Evolutionary conservation across 2,888 invertebrate species (phyloP), one percentile per base, ranked within the genome.

Genomic region (Lasioglossum pauxillum): DNA sequence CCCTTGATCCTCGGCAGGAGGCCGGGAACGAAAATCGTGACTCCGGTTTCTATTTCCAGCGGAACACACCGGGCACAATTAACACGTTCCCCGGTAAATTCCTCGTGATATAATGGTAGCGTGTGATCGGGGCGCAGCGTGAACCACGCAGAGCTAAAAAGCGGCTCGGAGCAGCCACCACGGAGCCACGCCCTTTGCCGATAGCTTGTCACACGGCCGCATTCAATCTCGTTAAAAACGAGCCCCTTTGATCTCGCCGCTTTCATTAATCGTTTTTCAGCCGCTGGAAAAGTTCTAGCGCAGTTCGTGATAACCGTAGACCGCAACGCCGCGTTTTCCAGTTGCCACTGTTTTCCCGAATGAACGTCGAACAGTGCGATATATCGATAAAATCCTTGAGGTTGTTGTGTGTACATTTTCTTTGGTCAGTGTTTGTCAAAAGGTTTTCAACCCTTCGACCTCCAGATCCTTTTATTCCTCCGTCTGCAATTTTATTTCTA

Each of bases 151-250:
- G 41, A 41, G 57, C 35, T 49, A 78, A 78, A 67, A 53, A 41
- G 7, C 67, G 16, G 49, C 53, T 49, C 19, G 14, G 19, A 44
- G 46, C 64, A 44, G 46, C 64, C 16, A 31, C 64, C 77, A 38
- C 67, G 27, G 80, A 27, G 77, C 81, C 77, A 82, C 81, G 81
- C 81, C 81, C 81, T 82, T 71, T 16, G 76, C 27, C 69, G 41
- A 23, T 35, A 57, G 27, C 46, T 46, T 71, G 60, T 77, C 77
- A 67, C n/a, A 12, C 64, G 35, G 7, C 5, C 27, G 38, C n/a
- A 38, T 27, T 64, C 64, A 60, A 77, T 73, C 46, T 41, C 57
- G 35, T 76, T 64, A 27, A 19, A 72, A 41, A 38, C 19, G 19
- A 67, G 38, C n/a, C 71, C 38, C 41, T 71, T 71, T 71, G 71